Evolutionary conservation across 2,113 vertebrate species (phyloP).

Genomic region (Dolichallabes microphthalmus): DNA sequence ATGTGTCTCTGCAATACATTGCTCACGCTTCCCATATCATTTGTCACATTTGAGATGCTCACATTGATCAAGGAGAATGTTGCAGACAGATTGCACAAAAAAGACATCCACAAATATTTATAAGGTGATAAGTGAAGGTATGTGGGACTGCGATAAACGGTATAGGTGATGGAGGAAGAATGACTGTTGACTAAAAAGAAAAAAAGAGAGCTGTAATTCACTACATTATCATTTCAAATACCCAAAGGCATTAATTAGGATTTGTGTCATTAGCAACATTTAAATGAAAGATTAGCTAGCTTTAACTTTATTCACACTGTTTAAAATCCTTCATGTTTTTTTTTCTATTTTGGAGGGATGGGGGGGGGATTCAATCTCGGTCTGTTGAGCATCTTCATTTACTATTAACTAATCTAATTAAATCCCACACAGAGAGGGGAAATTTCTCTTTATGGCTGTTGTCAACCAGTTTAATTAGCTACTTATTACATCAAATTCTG

Average conservation of each 20-base stretch:
- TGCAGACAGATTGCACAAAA: not conserved
- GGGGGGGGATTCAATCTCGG: slow-evolving; percentile 21
- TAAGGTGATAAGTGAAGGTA: not conserved
- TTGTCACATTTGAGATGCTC: slow-evolving; percentile 15
- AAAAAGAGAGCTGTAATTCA: not conserved
- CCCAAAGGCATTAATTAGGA: slow-evolving; percentile 49
- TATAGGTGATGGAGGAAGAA: not conserved
- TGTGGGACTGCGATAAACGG: not conserved
- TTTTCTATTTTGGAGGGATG: not conserved
- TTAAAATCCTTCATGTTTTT: slow-evolving; percentile 42
- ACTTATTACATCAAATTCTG: slow-evolving; percentile 58
- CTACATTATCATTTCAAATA: not conserved
- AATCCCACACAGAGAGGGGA: slow-evolving; percentile 42
- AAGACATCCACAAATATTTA: slow-evolving; percentile 15
- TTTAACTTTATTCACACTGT: slow-evolving; percentile 42
- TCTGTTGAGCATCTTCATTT: slow-evolving; percentile 44
- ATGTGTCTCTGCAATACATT: not conserved
- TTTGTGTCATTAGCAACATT: slow-evolving; percentile 48
- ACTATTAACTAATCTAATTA: slow-evolving; percentile 42
- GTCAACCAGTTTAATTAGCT: slow-evolving; percentile 63
- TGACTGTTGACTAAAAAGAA: not conserved
- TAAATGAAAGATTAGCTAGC: slow-evolving; percentile 51
- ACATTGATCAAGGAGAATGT: not conserved
- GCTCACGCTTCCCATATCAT: not conserved
- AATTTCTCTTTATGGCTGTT: slow-evolving; percentile 62